Conservation (phyloP, 2,113 vertebrate genomes). For the Sarotherodon lohbergeri region DNA sequence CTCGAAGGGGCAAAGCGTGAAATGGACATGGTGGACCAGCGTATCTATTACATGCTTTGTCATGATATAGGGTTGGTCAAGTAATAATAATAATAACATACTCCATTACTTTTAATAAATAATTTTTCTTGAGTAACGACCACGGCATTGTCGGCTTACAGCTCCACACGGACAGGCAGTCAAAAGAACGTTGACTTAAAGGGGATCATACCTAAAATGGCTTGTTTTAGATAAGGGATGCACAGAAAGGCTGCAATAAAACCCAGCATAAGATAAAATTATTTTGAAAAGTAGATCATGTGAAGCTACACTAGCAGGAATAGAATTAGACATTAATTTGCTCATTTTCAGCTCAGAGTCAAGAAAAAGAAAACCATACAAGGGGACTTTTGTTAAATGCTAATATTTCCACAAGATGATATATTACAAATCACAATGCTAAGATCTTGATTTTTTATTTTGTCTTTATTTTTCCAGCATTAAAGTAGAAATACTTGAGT, state of each 20-base stretch:
- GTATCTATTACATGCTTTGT: not conserved
- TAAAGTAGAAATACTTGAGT: slow-evolving; percentile 50
- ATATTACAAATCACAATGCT: not conserved
- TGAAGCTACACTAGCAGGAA: not conserved
- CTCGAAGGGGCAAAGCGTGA: not conserved
- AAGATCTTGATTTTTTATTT: not conserved
- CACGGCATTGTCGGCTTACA: not conserved
- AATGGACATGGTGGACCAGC: not conserved
- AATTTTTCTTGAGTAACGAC: not conserved
- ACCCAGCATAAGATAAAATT: not conserved
- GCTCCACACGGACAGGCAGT: not conserved
- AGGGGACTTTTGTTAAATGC: not conserved
- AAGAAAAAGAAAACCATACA: not conserved
- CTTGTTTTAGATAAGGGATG: rapidly evolving
- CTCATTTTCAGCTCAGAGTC: too few species aligned
- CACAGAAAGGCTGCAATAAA: not conserved
- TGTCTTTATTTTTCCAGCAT: slow-evolving; percentile 59
- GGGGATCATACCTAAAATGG: not conserved
- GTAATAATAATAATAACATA: not conserved
- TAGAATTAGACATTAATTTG: not conserved
- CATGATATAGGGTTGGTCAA: not conserved
- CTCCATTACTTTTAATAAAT: not conserved
- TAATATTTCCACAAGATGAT: not conserved
- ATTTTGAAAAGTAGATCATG: not conserved
- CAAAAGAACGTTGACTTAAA: not conserved